Evolutionary conservation across 2,797 vertebrate genomes (phyloP).

Genomic region (Lophius americanus): DNA sequence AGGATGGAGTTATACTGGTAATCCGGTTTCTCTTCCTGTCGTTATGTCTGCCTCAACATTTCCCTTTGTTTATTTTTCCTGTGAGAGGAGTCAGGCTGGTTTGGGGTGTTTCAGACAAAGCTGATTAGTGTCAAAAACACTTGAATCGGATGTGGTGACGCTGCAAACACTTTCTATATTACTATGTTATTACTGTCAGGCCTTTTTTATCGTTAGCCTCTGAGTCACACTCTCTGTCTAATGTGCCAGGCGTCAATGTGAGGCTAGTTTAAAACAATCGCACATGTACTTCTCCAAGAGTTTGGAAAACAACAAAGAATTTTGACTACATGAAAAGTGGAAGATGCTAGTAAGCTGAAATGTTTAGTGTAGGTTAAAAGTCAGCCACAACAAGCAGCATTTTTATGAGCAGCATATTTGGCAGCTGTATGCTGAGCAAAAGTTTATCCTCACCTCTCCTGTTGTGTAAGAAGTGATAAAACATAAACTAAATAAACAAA

Average conservation of each 20-base stretch:
- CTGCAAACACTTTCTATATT: constrained; percentile 3
- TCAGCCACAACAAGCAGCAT: background rate
- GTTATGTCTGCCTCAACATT: constrained; percentile 46
- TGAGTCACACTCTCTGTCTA: constrained; percentile 26
- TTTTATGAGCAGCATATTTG: background rate
- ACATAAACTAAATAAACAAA: background rate
- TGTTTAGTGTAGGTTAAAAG: constrained; percentile 1
- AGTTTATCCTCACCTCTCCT: background rate
- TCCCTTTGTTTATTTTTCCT: constrained; percentile 18
- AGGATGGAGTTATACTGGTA: constrained; percentile 21
- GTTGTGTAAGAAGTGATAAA: no score
- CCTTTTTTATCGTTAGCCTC: constrained; percentile 9
- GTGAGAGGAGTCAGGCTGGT: constrained; percentile 6
- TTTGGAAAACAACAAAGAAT: background rate
- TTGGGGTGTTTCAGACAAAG: constrained; percentile 51
- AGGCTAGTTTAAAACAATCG: background rate
- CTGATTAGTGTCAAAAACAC: constrained; percentile 22
- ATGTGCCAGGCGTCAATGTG: background rate
- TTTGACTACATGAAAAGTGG: no score
- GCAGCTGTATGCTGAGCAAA: background rate
- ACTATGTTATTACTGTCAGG: constrained; percentile 5
- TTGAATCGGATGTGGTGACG: constrained; percentile 10
- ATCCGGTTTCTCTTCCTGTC: constrained; percentile 19
- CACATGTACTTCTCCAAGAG: background rate
- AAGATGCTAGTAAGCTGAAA: background rate